A percentile compares a stretch with the other conserved stretches of the same genome.
Conservation (phyloP, 2,888 invertebrate species). For the Strigamia maritima region DNA sequence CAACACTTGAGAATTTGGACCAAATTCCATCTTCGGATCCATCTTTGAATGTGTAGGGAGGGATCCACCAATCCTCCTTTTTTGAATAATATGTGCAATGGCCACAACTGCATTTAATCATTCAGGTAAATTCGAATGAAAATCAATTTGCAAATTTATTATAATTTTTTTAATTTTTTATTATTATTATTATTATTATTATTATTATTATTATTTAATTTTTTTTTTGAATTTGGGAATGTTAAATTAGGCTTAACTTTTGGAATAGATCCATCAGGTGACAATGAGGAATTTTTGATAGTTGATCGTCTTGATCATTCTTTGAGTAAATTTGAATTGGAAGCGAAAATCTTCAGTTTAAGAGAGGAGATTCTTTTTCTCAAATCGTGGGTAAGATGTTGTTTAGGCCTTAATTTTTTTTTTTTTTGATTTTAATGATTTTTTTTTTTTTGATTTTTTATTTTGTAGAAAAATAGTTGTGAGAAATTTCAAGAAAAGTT, state of each 20-base stretch:
- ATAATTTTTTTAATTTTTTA: no score
- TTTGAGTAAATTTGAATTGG: not conserved
- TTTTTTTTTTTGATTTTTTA: not conserved
- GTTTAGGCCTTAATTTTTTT: no score
- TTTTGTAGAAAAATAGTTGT: not conserved
- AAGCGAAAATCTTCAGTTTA: not conserved
- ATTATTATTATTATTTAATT: not conserved
- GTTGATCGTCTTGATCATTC: not conserved
- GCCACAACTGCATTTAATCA: not conserved
- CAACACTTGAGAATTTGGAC: not conserved
- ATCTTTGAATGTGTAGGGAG: not conserved
- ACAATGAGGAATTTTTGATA: not conserved
- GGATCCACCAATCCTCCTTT: not conserved
- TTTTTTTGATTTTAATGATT: not conserved
- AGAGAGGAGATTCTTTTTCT: not conserved
- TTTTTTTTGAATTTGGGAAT: no score
- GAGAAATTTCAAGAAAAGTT: slow-evolving; percentile 36
- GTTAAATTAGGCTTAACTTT: not conserved
- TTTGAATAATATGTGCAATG: not conserved
- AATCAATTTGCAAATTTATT: no score
- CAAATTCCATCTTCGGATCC: slow-evolving; percentile 15
- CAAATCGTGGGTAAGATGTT: not conserved
- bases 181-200: no score
- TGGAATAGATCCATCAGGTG: not conserved
- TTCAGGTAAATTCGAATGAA: not conserved